Evolutionary conservation across 2,797 vertebrate species (phyloP), one percentile per base, ranked within the genome.

Genomic region (Enteromius fasciolatus): DNA sequence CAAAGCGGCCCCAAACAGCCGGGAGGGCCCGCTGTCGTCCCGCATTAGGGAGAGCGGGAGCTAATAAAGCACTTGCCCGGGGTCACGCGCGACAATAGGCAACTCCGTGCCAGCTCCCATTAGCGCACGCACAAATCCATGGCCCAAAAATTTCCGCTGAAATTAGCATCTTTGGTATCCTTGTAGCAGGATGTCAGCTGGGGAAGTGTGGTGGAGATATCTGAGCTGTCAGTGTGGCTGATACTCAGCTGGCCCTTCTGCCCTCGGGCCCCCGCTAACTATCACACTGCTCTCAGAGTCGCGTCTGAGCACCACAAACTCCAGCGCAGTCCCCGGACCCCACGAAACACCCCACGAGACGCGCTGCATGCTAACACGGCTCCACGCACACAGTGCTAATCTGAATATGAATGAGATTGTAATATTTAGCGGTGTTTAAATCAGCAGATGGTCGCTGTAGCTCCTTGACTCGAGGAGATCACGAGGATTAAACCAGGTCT

Each of bases 81-180:
- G 94, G 96, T 95, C 93, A 94, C 93, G 89, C 91, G 92, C 94
- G 93, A 95, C 94, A 94, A 94, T 87, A 91, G 93, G 92, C 92
- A 94, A 94, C 93, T 92, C 88, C 83, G 90, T 94, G 96, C 94
- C 96, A 96, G 88, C 90, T 96, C 94, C 93, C 93, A 95, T 97
- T 96, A 97, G 95, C 90, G 89, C 89, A 90, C 93, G 92, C 92
- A 94, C 93, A 76, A 94, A 95, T 96, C 95, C 94, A 89, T 95
- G 95, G 93, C 94, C 95, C 93, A 80, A 95, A 96, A 96, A 95
- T 95, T 95, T 96, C 95, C 89, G 90, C 94, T 96, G 94, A 96
- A 94, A 96, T 97, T 95, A 96, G 88, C 92, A 93, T 96, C 96
- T 95, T 95, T 95, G 93, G 88, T 90, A 91, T 93, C 87, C 85